Evolutionary conservation across 2,113 vertebrate species (phyloP).

Genomic region (Tichodroma muraria): DNA sequence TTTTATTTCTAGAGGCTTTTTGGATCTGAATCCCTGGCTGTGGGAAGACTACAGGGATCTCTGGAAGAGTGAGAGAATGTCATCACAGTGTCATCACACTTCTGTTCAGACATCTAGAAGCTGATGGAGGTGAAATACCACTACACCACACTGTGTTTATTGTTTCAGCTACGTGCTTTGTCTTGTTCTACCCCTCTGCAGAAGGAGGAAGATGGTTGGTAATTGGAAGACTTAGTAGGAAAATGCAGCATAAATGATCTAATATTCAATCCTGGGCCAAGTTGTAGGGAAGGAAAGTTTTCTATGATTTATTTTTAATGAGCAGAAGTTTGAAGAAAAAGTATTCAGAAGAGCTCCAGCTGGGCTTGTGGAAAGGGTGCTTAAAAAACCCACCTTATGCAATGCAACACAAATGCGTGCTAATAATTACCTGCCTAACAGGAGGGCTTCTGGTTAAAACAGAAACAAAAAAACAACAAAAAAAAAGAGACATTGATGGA

Average conservation of each 20-base stretch:
- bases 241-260: not conserved
- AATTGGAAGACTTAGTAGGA: not conserved
- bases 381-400: not conserved
- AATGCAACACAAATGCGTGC: not conserved
- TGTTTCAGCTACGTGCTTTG: not conserved
- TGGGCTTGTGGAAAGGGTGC: not conserved
- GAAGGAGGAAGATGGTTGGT: not conserved
- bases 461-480: not conserved
- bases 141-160: not conserved
- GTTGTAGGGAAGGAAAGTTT: not conserved
- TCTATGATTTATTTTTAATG: not conserved
- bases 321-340: not conserved
- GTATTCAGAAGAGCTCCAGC: not conserved
- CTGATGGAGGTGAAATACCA: not conserved
- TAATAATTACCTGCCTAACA: not conserved
- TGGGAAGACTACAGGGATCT: not conserved
- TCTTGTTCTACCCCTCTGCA: not conserved
- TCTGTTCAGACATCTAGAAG: not conserved
- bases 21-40: not conserved
- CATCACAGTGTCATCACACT: not conserved
- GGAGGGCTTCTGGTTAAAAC: not conserved
- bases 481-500: too few relatives aligned
- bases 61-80: not conserved
- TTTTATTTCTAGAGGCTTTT: not conserved
- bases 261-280: not conserved